Evolutionary conservation across 1,140 invertebrate species (phyloP), one percentile per base, ranked within the genome.

Genomic region (Apocrypta bakeri): DNA sequence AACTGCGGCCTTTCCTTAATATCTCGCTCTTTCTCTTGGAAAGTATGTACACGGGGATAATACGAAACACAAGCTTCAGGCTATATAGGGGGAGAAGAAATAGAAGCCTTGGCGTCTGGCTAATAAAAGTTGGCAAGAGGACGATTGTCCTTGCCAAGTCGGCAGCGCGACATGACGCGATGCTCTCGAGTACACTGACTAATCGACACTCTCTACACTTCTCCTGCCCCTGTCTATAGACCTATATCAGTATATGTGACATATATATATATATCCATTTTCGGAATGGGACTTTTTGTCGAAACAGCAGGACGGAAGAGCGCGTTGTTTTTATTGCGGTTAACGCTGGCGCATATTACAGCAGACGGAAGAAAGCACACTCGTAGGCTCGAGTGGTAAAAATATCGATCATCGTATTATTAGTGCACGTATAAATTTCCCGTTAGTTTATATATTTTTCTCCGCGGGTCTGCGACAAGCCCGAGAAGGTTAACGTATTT

Each of bases 51-150:
- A 66, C 63, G 14, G 24, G 27, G 25, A 27, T 66, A 66, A 29
- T 27, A 27, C 63, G 24, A 25, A 66, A 12, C 11, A 29, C 63
- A 66, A 25, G 63, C 48, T 56, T 21, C 63, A 27, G 25, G 25
- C 24, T 66, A n/a, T 9, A 27, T 25, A 12, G 12, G 25, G 2
- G 63, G 63, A 1, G 40, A 64, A 24, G 56, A 25, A 25, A 64
- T 31, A 29, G 8, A 7, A 12, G 14, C 56, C 56, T 64, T 29
- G 8, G 29, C 56, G 24, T 24, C 56, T 25, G 61, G 56, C 48
- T 76, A 64, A 76, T 64, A 64, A 64, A 64, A 61, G 27, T 76
- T 31, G 74, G 21, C 21, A 66, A 66, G 63, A 29, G 63, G 48
- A 56, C 48, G 48, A 56, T 56, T 56, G 48, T 56, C 48, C 21